Conservation (phyloP, 2,888 invertebrate species). For the Oscheius myriophilus region DNA sequence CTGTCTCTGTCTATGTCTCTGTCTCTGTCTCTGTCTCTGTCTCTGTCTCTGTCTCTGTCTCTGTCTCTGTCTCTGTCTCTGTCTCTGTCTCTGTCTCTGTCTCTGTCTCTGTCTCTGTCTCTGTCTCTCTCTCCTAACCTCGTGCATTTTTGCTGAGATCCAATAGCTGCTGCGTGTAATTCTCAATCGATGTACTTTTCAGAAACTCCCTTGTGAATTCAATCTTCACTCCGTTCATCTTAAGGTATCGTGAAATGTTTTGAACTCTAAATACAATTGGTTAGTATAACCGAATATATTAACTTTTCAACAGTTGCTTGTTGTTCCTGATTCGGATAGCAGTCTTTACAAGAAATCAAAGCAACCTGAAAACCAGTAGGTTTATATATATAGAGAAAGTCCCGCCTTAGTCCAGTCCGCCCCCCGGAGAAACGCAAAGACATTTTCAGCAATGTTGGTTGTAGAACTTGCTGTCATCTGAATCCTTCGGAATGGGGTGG, state of each 20-base stretch:
- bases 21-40: too few species aligned
- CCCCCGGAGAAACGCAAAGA: constrained; percentile 35
- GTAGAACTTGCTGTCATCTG: constrained; percentile 44
- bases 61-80: too few species aligned
- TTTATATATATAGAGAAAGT: too few species aligned
- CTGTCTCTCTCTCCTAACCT: background rate
- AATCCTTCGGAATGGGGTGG: background rate
- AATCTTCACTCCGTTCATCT: constrained; percentile 12
- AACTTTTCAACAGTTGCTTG: constrained; percentile 5
- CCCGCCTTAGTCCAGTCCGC: constrained; percentile 41
- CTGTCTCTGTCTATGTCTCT: too few species aligned
- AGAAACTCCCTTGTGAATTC: background rate
- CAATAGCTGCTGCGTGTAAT: background rate
- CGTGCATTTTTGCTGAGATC: constrained; percentile 5
- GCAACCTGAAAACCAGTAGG: background rate
- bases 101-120: too few species aligned
- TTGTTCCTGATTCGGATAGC: constrained; percentile 16
- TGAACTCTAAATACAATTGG: constrained; percentile 6
- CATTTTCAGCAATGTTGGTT: constrained; percentile 40
- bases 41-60: too few species aligned
- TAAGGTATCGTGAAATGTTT: constrained; percentile 22
- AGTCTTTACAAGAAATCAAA: constrained; percentile 16
- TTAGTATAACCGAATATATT: background rate
- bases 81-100: too few species aligned
- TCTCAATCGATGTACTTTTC: constrained; percentile 9